Percentiles rank a stretch among this genome's conserved stretches.
Evolutionary conservation across 2,113 vertebrate species (phyloP).

Genomic region (Antennarius striatus): DNA sequence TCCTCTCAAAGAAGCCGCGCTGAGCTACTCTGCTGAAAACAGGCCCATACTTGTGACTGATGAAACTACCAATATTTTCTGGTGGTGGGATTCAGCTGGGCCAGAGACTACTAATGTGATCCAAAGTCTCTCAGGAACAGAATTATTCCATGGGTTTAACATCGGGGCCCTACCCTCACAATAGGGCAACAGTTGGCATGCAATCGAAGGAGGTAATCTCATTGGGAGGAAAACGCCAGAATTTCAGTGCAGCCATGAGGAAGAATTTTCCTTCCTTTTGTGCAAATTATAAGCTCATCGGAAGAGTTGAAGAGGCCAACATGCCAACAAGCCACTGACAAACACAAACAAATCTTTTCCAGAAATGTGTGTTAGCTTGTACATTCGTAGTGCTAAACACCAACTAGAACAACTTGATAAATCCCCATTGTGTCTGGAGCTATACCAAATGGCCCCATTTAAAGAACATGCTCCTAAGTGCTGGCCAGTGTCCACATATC

Average conservation of each 20-base stretch:
- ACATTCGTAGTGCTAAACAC: constrained; percentile 20
- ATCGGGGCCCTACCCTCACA: constrained; percentile 64
- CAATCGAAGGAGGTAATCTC: constrained; percentile 63
- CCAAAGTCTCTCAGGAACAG: constrained; percentile 59
- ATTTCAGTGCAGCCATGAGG: constrained; percentile 57
- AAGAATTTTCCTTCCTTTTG: constrained; percentile 50
- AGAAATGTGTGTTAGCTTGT: constrained; percentile 35
- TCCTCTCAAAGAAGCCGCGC: constrained; percentile 58
- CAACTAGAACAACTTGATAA: constrained; percentile 33
- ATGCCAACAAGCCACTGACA: constrained; percentile 9
- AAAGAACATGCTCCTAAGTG: constrained; percentile 50
- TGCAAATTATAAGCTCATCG: constrained; percentile 37
- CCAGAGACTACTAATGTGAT: constrained; percentile 47
- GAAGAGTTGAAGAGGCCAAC: constrained; percentile 32
- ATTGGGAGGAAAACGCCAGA: constrained; percentile 57
- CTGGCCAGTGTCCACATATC: constrained; percentile 44
- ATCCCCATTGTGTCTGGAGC: constrained; percentile 35
- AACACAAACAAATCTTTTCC: constrained; percentile 48
- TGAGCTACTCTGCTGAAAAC: constrained; percentile 41
- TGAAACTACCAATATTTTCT: constrained; percentile 46
- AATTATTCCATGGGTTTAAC: constrained; percentile 59
- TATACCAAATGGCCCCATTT: constrained; percentile 49
- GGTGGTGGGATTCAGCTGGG: constrained; percentile 29
- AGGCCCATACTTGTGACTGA: constrained; percentile 39
- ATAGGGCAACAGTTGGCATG: constrained; percentile 68